Evolutionary conservation across 2,888 invertebrate genomes (phyloP), one percentile per base, ranked within the genome.

Genomic region (Cerceris rybyensis): DNA sequence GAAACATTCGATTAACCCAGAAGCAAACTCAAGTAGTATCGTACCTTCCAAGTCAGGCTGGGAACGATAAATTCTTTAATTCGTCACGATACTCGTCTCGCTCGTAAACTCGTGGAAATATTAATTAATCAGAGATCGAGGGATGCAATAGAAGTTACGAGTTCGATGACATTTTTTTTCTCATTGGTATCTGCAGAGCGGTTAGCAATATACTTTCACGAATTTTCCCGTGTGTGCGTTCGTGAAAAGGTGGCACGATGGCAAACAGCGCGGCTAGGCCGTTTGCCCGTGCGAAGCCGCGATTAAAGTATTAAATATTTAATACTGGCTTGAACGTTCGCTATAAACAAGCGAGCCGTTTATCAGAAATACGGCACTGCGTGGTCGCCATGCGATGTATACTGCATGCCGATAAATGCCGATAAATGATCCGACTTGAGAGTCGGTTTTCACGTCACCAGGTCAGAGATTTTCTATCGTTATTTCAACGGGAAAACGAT

Each of bases 261-360:
- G 16, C 28, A 28, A 28, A 28, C 28, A 16, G 1, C 17, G 11
- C 11, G 11, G n/a, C 42, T 39, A 57, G 69, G 1, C 64, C 52
- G 60, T 63, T 52, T 58, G 57, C 39, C 39, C 17, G 57, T 17
- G 74, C 60, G 43, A 70, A 16, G 61, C 49, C 49, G 70, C 81
- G 85, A 85, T 85, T 86, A 85, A 81, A 82, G 66, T 86, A 82
- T 85, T 84, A 82, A 86, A 82, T 78, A 85, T 86, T 80, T 86
- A 84, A 81, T 86, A 72, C 71, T 43, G 61, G 70, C 58, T 54
- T 49, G 39, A 49, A 17, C 50, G 17, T 57, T 52, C 42, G 52
- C 57, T 50, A 70, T 78, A 81, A 78, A 78, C 66, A 78, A 64
- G 41, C 72, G 66, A 59, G 54, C 68, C 73, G 73, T 79, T 82